Evolutionary conservation across 2,888 invertebrate species (phyloP).

Genomic region (Cantharis rufa): DNA sequence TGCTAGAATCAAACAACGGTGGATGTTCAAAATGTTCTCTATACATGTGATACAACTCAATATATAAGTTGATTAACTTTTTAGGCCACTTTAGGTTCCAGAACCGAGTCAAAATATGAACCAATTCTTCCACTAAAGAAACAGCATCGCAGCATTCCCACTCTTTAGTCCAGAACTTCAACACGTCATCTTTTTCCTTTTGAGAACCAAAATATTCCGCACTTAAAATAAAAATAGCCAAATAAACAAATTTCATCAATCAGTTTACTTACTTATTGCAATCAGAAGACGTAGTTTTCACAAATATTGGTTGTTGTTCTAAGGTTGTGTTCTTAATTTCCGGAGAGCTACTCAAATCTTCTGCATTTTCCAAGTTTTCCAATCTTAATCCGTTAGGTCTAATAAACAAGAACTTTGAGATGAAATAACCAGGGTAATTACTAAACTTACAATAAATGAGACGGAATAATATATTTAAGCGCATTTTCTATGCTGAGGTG

Average conservation of each 20-base stretch:
- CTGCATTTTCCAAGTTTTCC: constrained; percentile 41
- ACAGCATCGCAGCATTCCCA: constrained; percentile 64
- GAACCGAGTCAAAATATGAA: constrained; percentile 62
- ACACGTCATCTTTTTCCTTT: constrained; percentile 67
- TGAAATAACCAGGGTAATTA: not conserved
- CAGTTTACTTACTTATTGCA: constrained; percentile 3
- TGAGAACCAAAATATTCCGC: constrained; percentile 69
- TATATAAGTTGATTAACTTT: constrained; percentile 62
- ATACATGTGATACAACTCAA: constrained; percentile 63
- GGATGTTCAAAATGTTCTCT: constrained; percentile 62
- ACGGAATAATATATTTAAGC: constrained; percentile 68
- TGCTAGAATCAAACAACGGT: constrained; percentile 52
- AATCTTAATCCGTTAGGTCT: constrained; percentile 46
- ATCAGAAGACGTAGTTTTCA: constrained; percentile 4
- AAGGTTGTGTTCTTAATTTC: constrained; percentile 67
- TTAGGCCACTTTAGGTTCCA: constrained; percentile 71
- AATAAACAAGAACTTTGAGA: constrained; percentile 22
- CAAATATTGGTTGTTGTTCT: constrained; percentile 52
- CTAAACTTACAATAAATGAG: constrained; percentile 57
- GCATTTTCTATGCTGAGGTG: constrained; percentile 71
- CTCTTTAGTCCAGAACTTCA: constrained; percentile 64
- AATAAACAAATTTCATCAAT: not conserved
- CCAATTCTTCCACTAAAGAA: constrained; percentile 64
- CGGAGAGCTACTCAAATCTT: constrained; percentile 66
- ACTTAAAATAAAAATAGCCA: constrained; percentile 21